Conservation (phyloP, 2,797 vertebrate species). For the Bradypus variegatus region DNA sequence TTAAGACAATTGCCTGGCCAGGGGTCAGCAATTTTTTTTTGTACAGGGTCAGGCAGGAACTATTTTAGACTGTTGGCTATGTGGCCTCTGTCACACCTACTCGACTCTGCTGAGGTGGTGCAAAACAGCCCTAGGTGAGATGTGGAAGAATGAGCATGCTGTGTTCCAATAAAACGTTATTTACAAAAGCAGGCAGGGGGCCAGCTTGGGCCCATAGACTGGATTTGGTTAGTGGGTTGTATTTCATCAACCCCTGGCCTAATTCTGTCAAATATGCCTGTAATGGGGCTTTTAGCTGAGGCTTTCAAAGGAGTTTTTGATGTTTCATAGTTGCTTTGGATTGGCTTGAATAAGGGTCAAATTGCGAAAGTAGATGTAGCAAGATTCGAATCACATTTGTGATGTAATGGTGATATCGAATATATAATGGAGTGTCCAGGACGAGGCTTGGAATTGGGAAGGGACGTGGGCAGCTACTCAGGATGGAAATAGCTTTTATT, state of each 20-base stretch:
- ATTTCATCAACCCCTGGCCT: neutral
- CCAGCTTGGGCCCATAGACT: neutral
- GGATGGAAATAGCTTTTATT: neutral
- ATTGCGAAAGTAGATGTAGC: neutral
- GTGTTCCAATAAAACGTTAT: conserved; percentile 12
- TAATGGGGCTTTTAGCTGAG: too few relatives aligned
- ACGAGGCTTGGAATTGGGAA: neutral
- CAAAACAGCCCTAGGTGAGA: neutral
- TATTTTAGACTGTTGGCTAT: neutral
- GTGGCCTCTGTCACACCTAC: neutral
- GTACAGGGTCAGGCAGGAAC: neutral
- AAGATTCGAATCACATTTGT: neutral
- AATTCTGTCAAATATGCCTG: neutral
- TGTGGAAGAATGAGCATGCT: neutral
- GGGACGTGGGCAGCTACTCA: neutral
- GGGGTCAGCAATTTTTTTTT: neutral
- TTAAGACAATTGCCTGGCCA: neutral
- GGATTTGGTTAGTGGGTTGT: neutral
- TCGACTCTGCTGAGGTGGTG: neutral
- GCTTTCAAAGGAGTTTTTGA: neutral
- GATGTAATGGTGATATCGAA: neutral
- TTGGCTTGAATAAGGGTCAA: neutral
- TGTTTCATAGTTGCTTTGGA: neutral
- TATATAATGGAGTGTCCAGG: neutral
- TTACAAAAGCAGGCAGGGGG: neutral